These are phyloP conservation scores for Cantharis nigra DNA, from an alignment of 2,888 invertebrate genomes.

Conservation along the genomic window DNA sequence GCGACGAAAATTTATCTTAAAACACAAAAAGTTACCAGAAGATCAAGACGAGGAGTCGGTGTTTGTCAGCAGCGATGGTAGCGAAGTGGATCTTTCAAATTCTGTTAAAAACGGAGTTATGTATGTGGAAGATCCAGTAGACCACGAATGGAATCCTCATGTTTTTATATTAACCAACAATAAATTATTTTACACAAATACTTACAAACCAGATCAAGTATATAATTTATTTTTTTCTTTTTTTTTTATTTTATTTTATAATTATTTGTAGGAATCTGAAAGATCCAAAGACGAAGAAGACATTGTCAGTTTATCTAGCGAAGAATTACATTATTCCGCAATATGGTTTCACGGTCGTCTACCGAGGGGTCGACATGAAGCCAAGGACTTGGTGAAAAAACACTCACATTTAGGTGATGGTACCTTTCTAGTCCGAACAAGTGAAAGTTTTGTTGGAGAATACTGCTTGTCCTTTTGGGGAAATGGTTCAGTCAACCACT, in stretches of 20 bases:
- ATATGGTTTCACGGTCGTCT: constrained; percentile 93
- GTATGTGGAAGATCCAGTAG: constrained; percentile 85
- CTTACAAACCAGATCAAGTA: constrained; percentile 55
- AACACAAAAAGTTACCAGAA: constrained; percentile 93
- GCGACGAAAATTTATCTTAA: constrained; percentile 76
- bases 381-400: constrained; percentile 74
- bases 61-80: constrained; percentile 61
- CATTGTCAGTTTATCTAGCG: constrained; percentile 63
- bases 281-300: constrained; percentile 54
- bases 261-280: constrained; percentile 41
- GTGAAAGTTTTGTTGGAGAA: constrained; percentile 95
- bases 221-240: background rate
- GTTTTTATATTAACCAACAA: constrained; percentile 89
- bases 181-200: constrained; percentile 86
- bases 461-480: constrained; percentile 95
- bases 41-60: constrained; percentile 78
- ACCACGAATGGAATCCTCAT: constrained; percentile 90
- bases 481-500: constrained; percentile 87
- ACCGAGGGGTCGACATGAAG: constrained; percentile 77
- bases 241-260: background rate
- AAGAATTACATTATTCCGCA: constrained; percentile 89
- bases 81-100: constrained; percentile 78
- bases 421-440: constrained; percentile 89
- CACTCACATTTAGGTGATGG: constrained; percentile 88
- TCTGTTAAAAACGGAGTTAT: constrained; percentile 89